Percentiles rank a stretch among this genome's conserved stretches.
Evolutionary conservation across 2,797 vertebrate genomes (phyloP).

Genomic region (Sebastolobus alascanus): DNA sequence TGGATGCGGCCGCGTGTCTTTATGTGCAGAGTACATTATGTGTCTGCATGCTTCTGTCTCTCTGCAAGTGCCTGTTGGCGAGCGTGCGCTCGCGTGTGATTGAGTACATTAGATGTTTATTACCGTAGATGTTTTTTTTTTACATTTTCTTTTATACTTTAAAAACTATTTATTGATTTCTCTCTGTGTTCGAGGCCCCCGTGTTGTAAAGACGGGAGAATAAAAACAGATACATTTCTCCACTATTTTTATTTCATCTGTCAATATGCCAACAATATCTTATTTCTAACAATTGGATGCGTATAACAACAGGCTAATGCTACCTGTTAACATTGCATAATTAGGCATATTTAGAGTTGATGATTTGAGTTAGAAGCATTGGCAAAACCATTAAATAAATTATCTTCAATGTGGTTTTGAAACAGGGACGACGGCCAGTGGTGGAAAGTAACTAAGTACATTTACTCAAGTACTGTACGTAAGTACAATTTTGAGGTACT

Average conservation of each 20-base stretch:
- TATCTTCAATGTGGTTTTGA: constrained; percentile 11
- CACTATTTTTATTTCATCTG: constrained; percentile 8
- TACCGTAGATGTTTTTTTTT: constrained; percentile 26
- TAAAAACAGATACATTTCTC: constrained; percentile 39
- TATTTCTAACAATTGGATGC: neutral
- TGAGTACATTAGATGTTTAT: constrained; percentile 48
- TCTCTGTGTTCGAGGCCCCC: constrained; percentile 20
- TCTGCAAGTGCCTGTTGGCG: constrained; percentile 12
- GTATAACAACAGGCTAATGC: neutral
- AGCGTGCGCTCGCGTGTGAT: constrained; percentile 41
- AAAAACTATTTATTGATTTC: constrained; percentile 59
- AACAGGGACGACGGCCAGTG: neutral
- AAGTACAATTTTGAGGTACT: no score
- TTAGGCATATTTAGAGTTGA: neutral
- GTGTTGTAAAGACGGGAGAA: constrained; percentile 42
- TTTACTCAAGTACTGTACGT: no score
- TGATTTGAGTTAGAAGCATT: neutral
- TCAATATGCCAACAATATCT: constrained; percentile 17
- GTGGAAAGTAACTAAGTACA: no score
- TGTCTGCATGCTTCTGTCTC: constrained; percentile 39
- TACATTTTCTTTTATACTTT: constrained; percentile 41
- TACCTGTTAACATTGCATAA: constrained; percentile 3
- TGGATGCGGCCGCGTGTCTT: constrained; percentile 59
- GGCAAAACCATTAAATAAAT: neutral
- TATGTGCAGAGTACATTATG: constrained; percentile 28